Percentiles rank a stretch among this genome's conserved stretches.
Evolutionary conservation across 2,888 invertebrate genomes (phyloP).

Genomic region (Azorinus chamasolen): DNA sequence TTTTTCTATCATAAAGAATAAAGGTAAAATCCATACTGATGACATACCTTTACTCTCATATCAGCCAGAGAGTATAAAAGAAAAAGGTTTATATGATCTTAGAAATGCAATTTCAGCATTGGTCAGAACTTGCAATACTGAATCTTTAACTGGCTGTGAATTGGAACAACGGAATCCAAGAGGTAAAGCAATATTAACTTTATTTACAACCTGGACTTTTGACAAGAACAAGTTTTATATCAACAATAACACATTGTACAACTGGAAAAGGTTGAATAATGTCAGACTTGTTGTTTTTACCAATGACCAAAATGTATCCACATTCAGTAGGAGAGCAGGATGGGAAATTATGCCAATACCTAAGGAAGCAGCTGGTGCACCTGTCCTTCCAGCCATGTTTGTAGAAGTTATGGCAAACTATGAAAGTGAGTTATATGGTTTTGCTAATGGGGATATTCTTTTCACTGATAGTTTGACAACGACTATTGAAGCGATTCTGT

Average conservation of each 20-base stretch:
- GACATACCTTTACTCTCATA: no score
- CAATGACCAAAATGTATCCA: slow-evolving; percentile 41
- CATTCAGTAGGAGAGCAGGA: slow-evolving; percentile 37
- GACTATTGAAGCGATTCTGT: slow-evolving; percentile 41
- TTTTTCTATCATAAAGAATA: no score
- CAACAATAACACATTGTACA: slow-evolving; percentile 56
- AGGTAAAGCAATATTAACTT: slow-evolving; percentile 28
- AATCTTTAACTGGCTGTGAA: no score
- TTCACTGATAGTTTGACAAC: slow-evolving; percentile 48
- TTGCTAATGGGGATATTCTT: slow-evolving; percentile 59
- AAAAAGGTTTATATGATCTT: no score
- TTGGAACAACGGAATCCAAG: no score
- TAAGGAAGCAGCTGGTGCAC: slow-evolving; percentile 34
- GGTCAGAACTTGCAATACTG: no score
- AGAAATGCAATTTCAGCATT: no score
- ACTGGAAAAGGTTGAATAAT: slow-evolving; percentile 48
- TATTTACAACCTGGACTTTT: slow-evolving; percentile 62
- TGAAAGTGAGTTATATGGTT: slow-evolving; percentile 54
- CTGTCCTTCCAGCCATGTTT: slow-evolving; percentile 55
- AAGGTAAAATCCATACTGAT: no score
- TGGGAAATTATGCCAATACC: slow-evolving; percentile 40
- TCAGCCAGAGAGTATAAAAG: no score
- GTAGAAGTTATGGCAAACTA: slow-evolving; percentile 27
- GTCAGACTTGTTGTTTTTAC: slow-evolving; percentile 56
- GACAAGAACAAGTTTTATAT: slow-evolving; percentile 58